Percentiles rank a stretch among this genome's conserved stretches.
phyloP scores from a whole-genome alignment of 2,888 invertebrate genomes.

The Sepiola atlantica region DNA sequence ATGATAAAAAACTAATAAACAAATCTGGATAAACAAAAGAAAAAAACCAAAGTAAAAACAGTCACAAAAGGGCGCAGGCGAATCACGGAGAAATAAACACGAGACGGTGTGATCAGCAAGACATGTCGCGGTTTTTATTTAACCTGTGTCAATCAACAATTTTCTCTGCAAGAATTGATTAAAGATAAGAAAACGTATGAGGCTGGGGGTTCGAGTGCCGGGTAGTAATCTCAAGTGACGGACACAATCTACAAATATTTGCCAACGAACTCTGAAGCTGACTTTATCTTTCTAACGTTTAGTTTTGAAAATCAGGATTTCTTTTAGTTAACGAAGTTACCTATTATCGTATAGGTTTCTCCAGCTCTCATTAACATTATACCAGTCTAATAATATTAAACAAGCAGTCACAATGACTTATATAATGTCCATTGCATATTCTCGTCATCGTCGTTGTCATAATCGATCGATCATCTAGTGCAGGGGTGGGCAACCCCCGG shows the following conservation, averaged over 20 bases:
- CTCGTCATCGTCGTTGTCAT: too few species aligned
- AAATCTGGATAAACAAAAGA: not conserved
- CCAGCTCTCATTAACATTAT: too few species aligned
- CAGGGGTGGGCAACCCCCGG: too few species aligned
- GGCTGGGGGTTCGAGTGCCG: not conserved
- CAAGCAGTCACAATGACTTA: too few species aligned
- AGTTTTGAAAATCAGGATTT: too few species aligned
- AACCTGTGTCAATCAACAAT: conserved; percentile 16
- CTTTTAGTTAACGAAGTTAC: too few species aligned
- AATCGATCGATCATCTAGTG: too few species aligned
- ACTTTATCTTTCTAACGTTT: too few species aligned
- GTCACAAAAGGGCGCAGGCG: not conserved
- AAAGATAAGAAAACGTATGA: not conserved
- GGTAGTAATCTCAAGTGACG: not conserved
- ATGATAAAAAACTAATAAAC: too few species aligned
- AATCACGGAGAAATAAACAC: not conserved
- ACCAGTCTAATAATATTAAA: too few species aligned
- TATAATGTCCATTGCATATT: too few species aligned
- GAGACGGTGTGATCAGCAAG: not conserved
- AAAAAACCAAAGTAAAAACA: not conserved
- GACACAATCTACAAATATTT: not conserved
- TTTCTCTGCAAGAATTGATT: not conserved
- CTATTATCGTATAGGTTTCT: too few species aligned
- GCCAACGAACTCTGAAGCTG: not conserved
- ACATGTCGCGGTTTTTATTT: not conserved